Evolutionary conservation across 2,888 invertebrate genomes (phyloP).

Genomic region (Heliconius hortense): DNA sequence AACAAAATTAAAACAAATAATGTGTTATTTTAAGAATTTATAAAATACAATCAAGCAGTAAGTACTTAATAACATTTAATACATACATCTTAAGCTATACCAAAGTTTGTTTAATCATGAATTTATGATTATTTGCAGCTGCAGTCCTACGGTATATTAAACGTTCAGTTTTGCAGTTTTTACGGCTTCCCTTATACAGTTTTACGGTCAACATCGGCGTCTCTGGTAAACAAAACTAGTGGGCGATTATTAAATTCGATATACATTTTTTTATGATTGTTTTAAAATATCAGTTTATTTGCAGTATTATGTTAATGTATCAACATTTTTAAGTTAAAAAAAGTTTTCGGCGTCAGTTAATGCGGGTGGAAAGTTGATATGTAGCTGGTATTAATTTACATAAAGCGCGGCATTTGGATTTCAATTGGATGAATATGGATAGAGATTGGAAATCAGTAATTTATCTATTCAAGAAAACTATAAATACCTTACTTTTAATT

Average conservation of each 20-base stretch:
- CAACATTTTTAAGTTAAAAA: neutral
- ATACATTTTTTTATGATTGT: slow-evolving; percentile 41
- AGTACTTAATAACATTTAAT: neutral
- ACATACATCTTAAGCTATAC: slow-evolving; percentile 20
- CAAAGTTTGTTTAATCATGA: slow-evolving; percentile 35
- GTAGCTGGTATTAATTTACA: too few relatives aligned
- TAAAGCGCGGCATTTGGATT: too few relatives aligned
- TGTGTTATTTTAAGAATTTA: neutral
- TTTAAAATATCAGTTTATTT: neutral
- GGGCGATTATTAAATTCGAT: slow-evolving; percentile 47
- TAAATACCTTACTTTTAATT: too few relatives aligned
- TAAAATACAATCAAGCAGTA: neutral
- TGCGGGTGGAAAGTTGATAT: too few relatives aligned
- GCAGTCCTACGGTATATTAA: slow-evolving; percentile 52
- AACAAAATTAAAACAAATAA: neutral
- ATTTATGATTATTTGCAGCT: slow-evolving; percentile 50
- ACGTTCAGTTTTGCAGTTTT: slow-evolving; percentile 63
- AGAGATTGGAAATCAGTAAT: too few relatives aligned
- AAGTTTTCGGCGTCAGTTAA: neutral
- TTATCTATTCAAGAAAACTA: too few relatives aligned
- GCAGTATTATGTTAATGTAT: neutral
- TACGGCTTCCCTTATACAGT: slow-evolving; percentile 53
- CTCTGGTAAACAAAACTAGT: slow-evolving; percentile 63
- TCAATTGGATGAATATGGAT: too few relatives aligned
- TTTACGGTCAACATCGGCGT: slow-evolving; percentile 53